A percentile compares a stretch with the other conserved stretches of the same genome.
phyloP scores from a whole-genome alignment of 2,797 vertebrate species.

The Lacerta bilineata region DNA sequence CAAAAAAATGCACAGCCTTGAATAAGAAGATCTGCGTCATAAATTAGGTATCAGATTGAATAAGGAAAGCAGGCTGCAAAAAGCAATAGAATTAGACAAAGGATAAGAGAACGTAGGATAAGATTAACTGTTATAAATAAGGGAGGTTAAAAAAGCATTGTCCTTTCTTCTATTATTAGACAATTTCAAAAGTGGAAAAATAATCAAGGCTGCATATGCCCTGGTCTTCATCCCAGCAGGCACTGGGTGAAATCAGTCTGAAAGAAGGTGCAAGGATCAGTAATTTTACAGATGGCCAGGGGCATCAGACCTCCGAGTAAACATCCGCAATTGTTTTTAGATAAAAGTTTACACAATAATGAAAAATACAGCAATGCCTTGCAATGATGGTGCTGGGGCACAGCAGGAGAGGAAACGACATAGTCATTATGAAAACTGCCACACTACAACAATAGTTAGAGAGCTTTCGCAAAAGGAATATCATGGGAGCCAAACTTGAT shows the following conservation, averaged over 20 bases:
- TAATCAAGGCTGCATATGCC: background rate
- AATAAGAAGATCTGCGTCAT: background rate
- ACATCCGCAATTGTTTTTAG: background rate
- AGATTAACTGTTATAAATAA: background rate
- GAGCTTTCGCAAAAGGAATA: constrained; percentile 25
- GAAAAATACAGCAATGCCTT: background rate
- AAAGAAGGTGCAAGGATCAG: constrained; percentile 1
- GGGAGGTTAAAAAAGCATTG: background rate
- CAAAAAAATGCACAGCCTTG: background rate
- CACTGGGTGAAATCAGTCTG: no score
- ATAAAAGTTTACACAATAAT: constrained; percentile 19
- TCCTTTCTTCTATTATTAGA: background rate
- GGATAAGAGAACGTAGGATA: background rate
- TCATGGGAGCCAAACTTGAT: background rate
- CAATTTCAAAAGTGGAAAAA: background rate
- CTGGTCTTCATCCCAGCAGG: background rate
- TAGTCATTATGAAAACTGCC: constrained; percentile 9
- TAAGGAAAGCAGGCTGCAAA: background rate
- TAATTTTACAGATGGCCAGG: constrained; percentile 6
- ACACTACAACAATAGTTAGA: background rate
- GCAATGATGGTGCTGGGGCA: constrained; percentile 2
- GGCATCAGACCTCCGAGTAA: background rate
- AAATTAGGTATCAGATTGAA: background rate
- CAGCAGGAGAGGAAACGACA: constrained; percentile 15
- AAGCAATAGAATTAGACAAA: background rate